Base-by-base conservation (phyloP, 2,797 vertebrate species). In the Chaetodon trifasciatus region DNA sequence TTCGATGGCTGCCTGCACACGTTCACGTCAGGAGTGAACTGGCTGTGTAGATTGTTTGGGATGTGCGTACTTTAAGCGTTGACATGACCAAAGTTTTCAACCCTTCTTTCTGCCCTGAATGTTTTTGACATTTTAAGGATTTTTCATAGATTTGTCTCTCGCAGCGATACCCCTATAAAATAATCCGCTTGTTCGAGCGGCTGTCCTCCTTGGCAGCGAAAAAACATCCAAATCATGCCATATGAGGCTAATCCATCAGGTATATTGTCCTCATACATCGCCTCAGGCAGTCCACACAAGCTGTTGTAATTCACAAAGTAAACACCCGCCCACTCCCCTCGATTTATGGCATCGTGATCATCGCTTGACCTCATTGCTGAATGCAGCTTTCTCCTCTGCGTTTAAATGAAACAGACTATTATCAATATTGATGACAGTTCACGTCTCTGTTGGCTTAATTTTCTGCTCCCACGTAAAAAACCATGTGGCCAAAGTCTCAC, bases 331-430 rank as follows among this genome's bases (percentile, higher is more conserved):
- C 75, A 56, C 88, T 76, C 74, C 57, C 58, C 74, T 77, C 63
- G 71, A 91, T 93, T 95, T 90, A 93, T 89, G 74, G 84, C 42
- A 32, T 53, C 46, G 75, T 76, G 82, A 88, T 93, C 87, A 85
- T 89, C 75, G 76, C 90, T 90, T 91, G 93, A 91, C 91, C 90
- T 92, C 89, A 74, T 86, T 76, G 78, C 89, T 93, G 90, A 93
- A 92, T 68, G 90, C 81, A 62, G 47, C 61, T 62, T 15, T 74
- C 77, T 78, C 77, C 57, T 44, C 78, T 81, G 91, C 89, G 92
- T 95, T 79, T 67, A 76, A 91, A 93, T 89, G 86, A 89, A 78
- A 72, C 56, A 21, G 74, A 46, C 80, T 69, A 63, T 70, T 84
- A 90, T 91, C 88, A 87, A 84, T 94, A 93, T 92, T 90, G 81